Base-by-base conservation (phyloP, 2,888 invertebrate species). In the Drosophila greeni region DNA sequence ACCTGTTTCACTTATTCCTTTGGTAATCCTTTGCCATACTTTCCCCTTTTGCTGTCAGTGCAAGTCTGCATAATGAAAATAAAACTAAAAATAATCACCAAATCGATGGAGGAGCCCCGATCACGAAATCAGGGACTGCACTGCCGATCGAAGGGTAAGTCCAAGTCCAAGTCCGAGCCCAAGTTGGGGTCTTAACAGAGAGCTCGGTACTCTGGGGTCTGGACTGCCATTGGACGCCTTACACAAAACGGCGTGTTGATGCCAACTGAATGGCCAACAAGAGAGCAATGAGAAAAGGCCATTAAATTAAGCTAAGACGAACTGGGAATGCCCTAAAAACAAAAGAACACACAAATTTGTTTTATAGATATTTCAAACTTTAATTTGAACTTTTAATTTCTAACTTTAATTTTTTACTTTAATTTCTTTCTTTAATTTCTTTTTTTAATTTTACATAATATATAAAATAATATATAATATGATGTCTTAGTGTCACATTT, bases 161-260 rank as follows among this genome's bases (percentile, higher is more conserved):
- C 40, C 47, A 18, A 20, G 45, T 24, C 42, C 24, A 14, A 49
- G 31, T 26, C 61, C 45, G 16, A 23, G 31, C 23, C 61, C 45
- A 20, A 23, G 39, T 36, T 42, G 42, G 11, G 16, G 16, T 8
- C 23, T 45, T 45, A 24, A 14, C 26, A 3, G 20, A 7, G 18
- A 16, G 31, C 14, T 5, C 5, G 39, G n/a, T n/a, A n/a, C 18
- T 20, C 37, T 51, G 55, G 14, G 40, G 55, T 54, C 56, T 31
- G 51, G 36, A 52, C 26, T 43, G 54, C 40, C 23, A 31, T 43
- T 43, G 37, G 64, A 24, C n/a, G 78, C 55, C 55, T 47, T 78
- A 74, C 75, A 74, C 73, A 59, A 80, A 78, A 77, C 78, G 75
- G 78, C 73, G 78, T 78, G 82, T 78, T 78, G 78, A 78, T 82